phyloP scores from a whole-genome alignment of 2,113 vertebrate genomes.

The Gymnogyps californianus region DNA sequence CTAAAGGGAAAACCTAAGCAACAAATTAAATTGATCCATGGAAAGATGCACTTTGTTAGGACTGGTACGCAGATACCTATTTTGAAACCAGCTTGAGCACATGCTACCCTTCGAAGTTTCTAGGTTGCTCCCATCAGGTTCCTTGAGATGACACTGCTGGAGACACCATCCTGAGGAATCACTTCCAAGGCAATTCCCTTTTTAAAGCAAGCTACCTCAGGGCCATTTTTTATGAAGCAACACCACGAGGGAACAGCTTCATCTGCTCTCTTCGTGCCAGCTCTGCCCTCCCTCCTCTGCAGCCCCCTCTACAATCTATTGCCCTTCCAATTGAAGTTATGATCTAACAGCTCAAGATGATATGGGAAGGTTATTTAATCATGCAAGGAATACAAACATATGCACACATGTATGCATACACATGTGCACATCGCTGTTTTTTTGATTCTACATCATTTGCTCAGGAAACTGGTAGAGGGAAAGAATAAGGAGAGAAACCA shows the following conservation, averaged over 20 bases:
- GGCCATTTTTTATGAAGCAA: neutral
- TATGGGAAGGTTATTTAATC: neutral
- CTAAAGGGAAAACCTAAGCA: neutral
- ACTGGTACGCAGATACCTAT: neutral
- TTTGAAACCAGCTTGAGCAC: neutral
- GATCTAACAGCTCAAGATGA: neutral
- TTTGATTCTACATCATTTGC: neutral
- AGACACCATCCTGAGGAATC: neutral
- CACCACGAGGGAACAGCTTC: neutral
- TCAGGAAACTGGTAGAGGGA: neutral
- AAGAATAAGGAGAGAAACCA: conserved; percentile 47
- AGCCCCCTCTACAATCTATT: neutral
- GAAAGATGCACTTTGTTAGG: neutral
- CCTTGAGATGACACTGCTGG: neutral
- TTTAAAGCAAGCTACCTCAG: neutral
- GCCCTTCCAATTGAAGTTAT: neutral
- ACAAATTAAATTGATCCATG: conserved; percentile 7
- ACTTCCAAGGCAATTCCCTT: neutral
- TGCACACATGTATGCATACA: neutral
- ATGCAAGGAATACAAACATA: neutral
- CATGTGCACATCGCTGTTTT: neutral
- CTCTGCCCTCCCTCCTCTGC: neutral
- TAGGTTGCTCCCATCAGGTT: neutral
- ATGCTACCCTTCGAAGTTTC: neutral
- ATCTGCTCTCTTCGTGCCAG: neutral